These are phyloP conservation scores for Platalea minor DNA, from an alignment of 2,797 vertebrate genomes.

Conservation along the genomic window DNA sequence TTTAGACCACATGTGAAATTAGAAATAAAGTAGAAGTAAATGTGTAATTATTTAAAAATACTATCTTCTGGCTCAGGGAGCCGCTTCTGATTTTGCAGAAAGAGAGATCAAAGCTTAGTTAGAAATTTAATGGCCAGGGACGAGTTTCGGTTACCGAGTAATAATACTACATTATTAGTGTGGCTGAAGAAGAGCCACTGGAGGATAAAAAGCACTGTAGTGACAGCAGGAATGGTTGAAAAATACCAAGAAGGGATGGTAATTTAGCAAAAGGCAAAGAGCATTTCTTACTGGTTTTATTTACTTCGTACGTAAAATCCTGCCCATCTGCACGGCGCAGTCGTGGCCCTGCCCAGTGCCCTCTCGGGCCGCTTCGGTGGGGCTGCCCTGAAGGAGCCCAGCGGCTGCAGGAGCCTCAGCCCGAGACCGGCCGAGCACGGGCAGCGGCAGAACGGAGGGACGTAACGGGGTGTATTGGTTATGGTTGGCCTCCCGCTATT, in stretches of 20 bases:
- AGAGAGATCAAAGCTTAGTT: neutral
- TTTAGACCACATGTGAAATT: neutral
- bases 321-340: fast-evolving
- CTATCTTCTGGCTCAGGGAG: neutral
- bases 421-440: neutral
- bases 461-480: neutral
- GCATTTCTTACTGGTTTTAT: neutral
- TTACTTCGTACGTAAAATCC: neutral
- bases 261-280: neutral
- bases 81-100: neutral
- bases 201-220: neutral
- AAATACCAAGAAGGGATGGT: neutral
- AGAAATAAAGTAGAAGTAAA: neutral
- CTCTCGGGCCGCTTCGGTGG: fast-evolving
- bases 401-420: neutral
- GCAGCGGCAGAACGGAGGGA: neutral
- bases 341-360: fast-evolving
- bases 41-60: neutral
- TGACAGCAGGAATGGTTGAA: neutral
- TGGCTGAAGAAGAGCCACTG: neutral
- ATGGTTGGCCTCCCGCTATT: neutral
- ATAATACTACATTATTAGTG: neutral
- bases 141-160: neutral
- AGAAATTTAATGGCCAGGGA: neutral
- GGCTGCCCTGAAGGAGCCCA: neutral